Conservation (phyloP, 2,113 vertebrate species). For the Tylochromis polylepis region DNA sequence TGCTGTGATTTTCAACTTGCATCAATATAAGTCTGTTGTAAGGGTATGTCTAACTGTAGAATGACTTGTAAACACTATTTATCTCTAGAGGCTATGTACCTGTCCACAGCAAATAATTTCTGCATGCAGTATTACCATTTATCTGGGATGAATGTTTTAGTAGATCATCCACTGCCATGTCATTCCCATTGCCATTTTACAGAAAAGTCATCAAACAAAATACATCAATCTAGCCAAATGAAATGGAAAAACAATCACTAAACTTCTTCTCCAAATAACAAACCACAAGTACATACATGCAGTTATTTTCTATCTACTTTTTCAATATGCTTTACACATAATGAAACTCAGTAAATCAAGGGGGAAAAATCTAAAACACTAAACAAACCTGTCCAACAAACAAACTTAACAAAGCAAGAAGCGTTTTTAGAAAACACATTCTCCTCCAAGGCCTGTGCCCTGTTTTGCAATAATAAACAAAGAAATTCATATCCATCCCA, state of each 20-base stretch:
- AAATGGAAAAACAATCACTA: background rate
- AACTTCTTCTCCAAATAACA: background rate
- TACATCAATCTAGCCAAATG: background rate
- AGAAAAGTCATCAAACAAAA: background rate
- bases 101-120: background rate
- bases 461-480: background rate
- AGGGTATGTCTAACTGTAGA: background rate
- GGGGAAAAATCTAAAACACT: background rate
- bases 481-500: background rate
- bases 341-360: background rate
- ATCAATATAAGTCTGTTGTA: background rate
- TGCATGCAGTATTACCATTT: background rate
- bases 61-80: background rate
- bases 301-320: background rate
- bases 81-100: background rate
- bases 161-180: background rate
- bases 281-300: background rate
- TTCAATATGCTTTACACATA: background rate
- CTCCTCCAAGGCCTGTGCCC: background rate
- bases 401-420: background rate
- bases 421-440: background rate
- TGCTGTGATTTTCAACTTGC: background rate
- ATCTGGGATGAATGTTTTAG: background rate
- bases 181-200: background rate
- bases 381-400: too few species aligned